phyloP scores from a whole-genome alignment of 2,113 vertebrate species.

The Nannobrachium achirus region DNA sequence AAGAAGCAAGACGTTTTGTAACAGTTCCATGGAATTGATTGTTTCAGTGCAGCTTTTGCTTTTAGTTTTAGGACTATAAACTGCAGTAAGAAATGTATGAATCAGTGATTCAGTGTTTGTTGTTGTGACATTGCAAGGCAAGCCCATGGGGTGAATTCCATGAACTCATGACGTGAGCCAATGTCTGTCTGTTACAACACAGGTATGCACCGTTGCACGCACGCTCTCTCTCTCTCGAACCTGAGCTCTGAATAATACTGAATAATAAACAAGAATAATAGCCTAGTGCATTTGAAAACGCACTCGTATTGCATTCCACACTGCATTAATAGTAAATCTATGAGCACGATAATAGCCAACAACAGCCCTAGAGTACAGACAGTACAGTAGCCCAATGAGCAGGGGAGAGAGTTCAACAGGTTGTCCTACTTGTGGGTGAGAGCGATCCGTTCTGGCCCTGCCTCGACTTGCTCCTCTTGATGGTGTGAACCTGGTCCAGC shows the following conservation, averaged over 20 bases:
- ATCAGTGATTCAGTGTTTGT: neutral
- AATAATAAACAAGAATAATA: neutral
- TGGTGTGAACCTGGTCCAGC: conserved; percentile 71
- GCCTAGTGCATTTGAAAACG: too few relatives aligned
- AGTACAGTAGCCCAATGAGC: neutral
- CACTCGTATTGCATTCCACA: too few relatives aligned
- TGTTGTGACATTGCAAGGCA: too few relatives aligned
- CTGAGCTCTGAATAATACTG: too few relatives aligned
- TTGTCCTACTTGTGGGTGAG: conserved; percentile 64
- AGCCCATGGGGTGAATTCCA: neutral
- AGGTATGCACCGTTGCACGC: neutral
- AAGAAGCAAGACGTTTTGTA: neutral
- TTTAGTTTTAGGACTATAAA: conserved; percentile 25
- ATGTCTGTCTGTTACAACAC: neutral
- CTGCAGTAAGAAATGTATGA: neutral
- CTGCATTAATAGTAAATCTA: too few relatives aligned
- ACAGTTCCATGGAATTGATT: neutral
- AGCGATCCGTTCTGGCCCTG: conserved; percentile 6
- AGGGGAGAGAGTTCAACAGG: too few relatives aligned
- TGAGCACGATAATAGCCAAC: too few relatives aligned
- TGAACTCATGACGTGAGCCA: too few relatives aligned
- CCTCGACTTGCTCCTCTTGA: conserved; percentile 73
- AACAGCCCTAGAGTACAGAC: neutral
- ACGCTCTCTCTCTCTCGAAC: neutral
- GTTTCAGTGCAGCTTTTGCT: conserved; percentile 1